Evolutionary conservation across 2,888 invertebrate species (phyloP).

Genomic region (Ferdinandea cuprea): DNA sequence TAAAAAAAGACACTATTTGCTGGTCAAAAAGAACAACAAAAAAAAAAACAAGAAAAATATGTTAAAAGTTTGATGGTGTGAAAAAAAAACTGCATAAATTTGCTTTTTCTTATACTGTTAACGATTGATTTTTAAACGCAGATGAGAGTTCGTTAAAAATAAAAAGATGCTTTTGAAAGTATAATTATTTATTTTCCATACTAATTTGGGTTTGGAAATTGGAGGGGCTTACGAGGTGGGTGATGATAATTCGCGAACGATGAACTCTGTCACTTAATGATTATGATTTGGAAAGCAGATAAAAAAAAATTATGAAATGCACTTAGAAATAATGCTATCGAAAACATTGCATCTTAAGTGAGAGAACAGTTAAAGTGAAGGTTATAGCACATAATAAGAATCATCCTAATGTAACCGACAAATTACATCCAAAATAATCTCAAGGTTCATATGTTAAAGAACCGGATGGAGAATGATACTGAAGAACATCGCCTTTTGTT

Average conservation of each 20-base stretch:
- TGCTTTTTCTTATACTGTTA: conserved; percentile 19
- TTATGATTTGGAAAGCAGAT: no score
- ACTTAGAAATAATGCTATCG: no score
- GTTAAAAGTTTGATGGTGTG: background rate
- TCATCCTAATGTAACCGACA: no score
- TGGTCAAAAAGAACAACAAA: conserved; percentile 13
- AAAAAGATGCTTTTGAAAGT: background rate
- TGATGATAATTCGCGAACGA: background rate
- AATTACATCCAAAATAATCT: no score
- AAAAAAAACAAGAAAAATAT: conserved; percentile 3
- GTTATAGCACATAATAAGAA: no score
- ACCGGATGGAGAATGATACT: no score
- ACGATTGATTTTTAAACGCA: conserved; percentile 9
- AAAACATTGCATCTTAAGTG: no score
- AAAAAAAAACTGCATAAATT: conserved; percentile 29
- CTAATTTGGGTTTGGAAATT: background rate
- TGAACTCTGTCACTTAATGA: no score
- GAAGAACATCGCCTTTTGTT: no score
- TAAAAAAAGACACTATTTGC: conserved; percentile 3
- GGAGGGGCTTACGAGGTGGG: background rate
- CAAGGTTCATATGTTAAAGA: no score
- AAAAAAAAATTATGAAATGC: no score
- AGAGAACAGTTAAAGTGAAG: no score
- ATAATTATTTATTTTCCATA: background rate
- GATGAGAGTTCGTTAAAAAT: background rate